Percentiles rank a stretch among this genome's conserved stretches.
phyloP scores from a whole-genome alignment of 2,888 invertebrate genomes.

The Polyploca ridens region DNA sequence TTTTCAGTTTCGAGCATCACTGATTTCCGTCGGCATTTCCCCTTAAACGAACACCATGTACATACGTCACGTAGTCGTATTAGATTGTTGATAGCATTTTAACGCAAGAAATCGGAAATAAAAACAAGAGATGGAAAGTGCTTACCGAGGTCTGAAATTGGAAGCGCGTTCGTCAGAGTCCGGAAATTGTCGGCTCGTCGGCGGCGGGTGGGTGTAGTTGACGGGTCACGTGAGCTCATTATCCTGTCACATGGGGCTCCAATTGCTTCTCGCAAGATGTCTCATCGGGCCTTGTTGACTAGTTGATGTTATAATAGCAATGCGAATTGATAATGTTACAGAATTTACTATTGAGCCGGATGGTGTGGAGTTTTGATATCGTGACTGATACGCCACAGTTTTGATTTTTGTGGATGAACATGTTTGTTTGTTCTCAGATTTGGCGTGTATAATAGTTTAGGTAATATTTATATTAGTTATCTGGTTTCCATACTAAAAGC shows the following conservation, averaged over 20 bases:
- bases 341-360: background rate
- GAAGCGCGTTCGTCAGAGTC: conserved; percentile 74
- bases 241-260: conserved; percentile 55
- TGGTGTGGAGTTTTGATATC: background rate
- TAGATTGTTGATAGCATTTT: conserved; percentile 24
- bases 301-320: conserved; percentile 11
- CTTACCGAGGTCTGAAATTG: conserved; percentile 79
- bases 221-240: conserved; percentile 71
- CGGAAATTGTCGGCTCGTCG: conserved; percentile 77
- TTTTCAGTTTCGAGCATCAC: conserved; percentile 1
- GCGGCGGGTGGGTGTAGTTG: conserved; percentile 42
- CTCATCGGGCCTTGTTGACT: conserved; percentile 25
- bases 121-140: conserved; percentile 71
- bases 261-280: conserved; percentile 39
- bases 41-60: conserved; percentile 15
- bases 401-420: no score
- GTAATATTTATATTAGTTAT: no score
- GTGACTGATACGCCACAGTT: no score
- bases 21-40: background rate
- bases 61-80: conserved; percentile 11
- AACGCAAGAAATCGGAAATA: conserved; percentile 46
- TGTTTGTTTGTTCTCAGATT: no score
- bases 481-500: no score
- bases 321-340: background rate
- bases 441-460: no score